Evolutionary conservation across 2,888 invertebrate species (phyloP).

Genomic region (Acronicta leporina): DNA sequence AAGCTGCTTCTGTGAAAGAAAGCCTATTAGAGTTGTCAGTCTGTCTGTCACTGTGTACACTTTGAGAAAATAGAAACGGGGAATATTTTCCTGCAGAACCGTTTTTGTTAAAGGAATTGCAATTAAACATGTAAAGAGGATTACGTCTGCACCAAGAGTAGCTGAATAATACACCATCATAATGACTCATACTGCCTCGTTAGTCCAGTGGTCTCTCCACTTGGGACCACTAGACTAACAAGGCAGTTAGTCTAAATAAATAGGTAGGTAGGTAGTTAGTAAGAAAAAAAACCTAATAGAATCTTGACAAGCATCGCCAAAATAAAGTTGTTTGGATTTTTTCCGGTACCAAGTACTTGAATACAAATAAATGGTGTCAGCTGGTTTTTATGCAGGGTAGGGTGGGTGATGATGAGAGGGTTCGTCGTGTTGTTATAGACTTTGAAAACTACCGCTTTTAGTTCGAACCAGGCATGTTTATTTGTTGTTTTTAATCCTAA

Average conservation of each 20-base stretch:
- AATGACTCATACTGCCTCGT: no score
- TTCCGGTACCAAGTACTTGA: constrained; percentile 5
- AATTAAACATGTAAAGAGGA: constrained; percentile 44
- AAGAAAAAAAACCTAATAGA: no score
- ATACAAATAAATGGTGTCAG: constrained; percentile 39
- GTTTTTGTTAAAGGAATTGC: constrained; percentile 45
- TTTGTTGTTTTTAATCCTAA: no score
- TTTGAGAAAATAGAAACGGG: constrained; percentile 43
- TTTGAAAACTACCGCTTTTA: constrained; percentile 24
- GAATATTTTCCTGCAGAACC: constrained; percentile 27
- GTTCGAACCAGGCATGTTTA: neutral
- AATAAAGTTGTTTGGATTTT: neutral
- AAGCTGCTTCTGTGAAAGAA: constrained; percentile 43
- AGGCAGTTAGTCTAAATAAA: no score
- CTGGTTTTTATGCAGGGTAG: constrained; percentile 33
- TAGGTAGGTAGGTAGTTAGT: no score
- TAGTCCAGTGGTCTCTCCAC: no score
- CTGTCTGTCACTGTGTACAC: constrained; percentile 50
- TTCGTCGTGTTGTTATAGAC: constrained; percentile 35
- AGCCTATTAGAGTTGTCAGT: constrained; percentile 54
- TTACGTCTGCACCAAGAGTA: constrained; percentile 23
- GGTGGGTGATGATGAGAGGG: constrained; percentile 28
- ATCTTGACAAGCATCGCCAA: no score
- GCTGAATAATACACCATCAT: no score
- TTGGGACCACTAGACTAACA: no score